Evolutionary conservation across 2,113 vertebrate genomes (phyloP).

Genomic region (Thermophis baileyi): DNA sequence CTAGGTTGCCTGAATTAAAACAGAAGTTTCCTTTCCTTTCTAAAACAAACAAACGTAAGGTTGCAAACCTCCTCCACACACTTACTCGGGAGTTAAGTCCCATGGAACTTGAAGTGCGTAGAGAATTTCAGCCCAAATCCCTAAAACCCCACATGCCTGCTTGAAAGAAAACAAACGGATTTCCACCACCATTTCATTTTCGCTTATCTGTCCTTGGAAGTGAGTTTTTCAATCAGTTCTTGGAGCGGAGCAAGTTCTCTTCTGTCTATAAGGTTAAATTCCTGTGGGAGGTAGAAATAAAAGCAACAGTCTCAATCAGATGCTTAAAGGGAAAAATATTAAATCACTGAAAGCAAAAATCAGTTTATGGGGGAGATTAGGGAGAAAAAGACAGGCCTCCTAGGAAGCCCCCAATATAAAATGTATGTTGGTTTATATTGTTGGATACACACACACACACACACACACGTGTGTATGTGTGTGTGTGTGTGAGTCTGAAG

Average conservation of each 20-base stretch:
- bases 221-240: constrained; percentile 88
- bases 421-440: too few relatives aligned
- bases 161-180: constrained; percentile 60
- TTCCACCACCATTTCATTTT: constrained; percentile 37
- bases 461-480: too few relatives aligned
- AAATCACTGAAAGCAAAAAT: neutral
- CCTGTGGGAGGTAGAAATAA: constrained; percentile 57
- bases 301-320: constrained; percentile 33
- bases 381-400: neutral
- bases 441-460: too few relatives aligned
- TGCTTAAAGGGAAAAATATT: neutral
- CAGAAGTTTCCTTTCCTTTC: constrained; percentile 47
- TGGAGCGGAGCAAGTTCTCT: constrained; percentile 85
- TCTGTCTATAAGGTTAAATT: constrained; percentile 88
- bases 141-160: constrained; percentile 53
- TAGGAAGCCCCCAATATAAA: too few relatives aligned
- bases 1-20: constrained; percentile 61
- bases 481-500: too few relatives aligned
- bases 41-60: constrained; percentile 54
- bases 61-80: constrained; percentile 1
- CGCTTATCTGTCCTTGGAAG: constrained; percentile 87
- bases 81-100: constrained; percentile 2
- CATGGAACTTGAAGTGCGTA: neutral
- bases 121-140: constrained; percentile 15
- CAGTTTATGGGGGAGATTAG: neutral